Base-by-base conservation (phyloP, 2,113 vertebrate genomes). In the Macroglossus sobrinus region DNA sequence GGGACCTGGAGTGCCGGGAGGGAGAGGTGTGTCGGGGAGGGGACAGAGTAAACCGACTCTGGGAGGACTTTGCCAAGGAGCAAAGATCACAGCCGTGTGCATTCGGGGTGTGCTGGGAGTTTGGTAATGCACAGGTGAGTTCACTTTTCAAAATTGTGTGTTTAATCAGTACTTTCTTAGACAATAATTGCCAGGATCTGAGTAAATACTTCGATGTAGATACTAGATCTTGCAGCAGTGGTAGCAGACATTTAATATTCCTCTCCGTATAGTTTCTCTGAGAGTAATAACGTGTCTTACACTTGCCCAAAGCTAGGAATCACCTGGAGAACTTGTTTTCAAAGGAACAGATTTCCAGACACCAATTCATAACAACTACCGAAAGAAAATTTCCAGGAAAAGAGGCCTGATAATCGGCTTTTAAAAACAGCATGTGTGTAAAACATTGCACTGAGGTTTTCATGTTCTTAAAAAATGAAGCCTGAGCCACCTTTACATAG, bases 61-160 rank as follows among this genome's bases (percentile, higher is more conserved):
- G 0, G 0, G 22, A 87, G 71, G 40, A 84, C 95, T 92, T 90
- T 74, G 75, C 79, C 55, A 96, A 93, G 61, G 96, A 89, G 91
- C 93, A 95, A 93, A 97, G 84, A 47, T 80, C 91, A 26, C 35
- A 18, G 66, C 55, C 4, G 0, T 14, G 45, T 45, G 66, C 0
- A 0, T 4, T 8, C 4, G 1, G 9, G n/a, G 14, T 7, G 33
- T 16, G 64, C 0, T 38, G 53, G 6, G 64, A 26, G n/a, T 21
- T 47, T 93, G 87, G 64, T 18, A 61, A 38, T 1, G 26, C 79
- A 26, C 59, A 1, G 15, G 26, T 4, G 4, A 28, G 1, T 35
- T 55, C 21, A 7, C 19, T 53, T 79, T 69, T 66, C 21, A 18
- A 80, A 66, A 21, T 0, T 21, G 26, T 45, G 59, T 7, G 1